phyloP scores from a whole-genome alignment of 2,797 vertebrate species.

The Xenops minutus region DNA sequence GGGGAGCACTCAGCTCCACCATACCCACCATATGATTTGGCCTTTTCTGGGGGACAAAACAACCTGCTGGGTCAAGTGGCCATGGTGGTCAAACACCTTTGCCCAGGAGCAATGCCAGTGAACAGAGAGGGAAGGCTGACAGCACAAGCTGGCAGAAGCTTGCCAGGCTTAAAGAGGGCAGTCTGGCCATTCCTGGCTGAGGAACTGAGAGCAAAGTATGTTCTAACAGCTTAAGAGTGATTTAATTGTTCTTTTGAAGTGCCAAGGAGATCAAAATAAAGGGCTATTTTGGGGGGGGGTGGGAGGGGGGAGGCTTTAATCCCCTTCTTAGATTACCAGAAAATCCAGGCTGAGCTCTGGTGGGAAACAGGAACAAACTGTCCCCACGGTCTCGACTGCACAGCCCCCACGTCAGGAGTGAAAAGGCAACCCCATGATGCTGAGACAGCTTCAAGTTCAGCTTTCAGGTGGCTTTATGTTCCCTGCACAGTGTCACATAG shows the following conservation, averaged over 20 bases:
- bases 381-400: conserved; percentile 81
- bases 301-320: not conserved
- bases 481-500: not conserved
- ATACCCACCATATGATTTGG: accelerated
- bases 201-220: not conserved
- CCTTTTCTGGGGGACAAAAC: not conserved
- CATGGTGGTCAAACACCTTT: not conserved
- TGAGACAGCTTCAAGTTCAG: not conserved
- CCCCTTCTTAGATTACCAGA: conserved; percentile 78
- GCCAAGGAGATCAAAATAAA: conserved; percentile 41
- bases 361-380: conserved; percentile 85
- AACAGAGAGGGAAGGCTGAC: not conserved
- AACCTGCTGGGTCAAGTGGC: not conserved
- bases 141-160: not conserved
- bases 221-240: not conserved
- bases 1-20: not conserved
- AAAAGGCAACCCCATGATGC: conserved; percentile 35
- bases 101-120: not conserved
- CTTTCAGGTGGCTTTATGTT: not conserved
- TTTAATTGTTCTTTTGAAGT: conserved; percentile 36
- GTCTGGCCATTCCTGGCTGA: not conserved
- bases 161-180: not conserved
- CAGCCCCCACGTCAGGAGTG: conserved; percentile 80
- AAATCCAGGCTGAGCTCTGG: conserved; percentile 83
- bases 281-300: not conserved